phyloP scores from a whole-genome alignment of 2,888 invertebrate genomes.

The Torymus tubicola region DNA sequence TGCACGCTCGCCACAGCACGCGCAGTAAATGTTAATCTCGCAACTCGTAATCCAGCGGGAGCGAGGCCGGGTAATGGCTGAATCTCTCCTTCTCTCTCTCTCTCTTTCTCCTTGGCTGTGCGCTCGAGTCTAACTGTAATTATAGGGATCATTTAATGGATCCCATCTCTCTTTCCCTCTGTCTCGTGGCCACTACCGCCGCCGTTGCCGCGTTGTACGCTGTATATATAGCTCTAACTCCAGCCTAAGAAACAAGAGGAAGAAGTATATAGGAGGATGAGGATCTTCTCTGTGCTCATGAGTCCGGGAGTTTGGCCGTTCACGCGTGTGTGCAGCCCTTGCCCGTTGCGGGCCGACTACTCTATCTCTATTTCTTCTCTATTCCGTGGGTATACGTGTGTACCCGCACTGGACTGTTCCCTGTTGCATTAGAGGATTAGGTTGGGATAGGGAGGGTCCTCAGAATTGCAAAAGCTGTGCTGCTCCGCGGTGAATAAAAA shows the following conservation, averaged over 20 bases:
- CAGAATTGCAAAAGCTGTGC: no score
- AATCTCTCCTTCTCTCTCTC: slow-evolving; percentile 43
- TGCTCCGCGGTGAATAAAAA: no score
- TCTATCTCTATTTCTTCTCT: slow-evolving; percentile 9
- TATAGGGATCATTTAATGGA: slow-evolving; percentile 72
- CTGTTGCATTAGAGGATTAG: no score
- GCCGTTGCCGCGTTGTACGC: slow-evolving; percentile 38
- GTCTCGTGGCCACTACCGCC: slow-evolving; percentile 24
- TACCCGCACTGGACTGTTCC: not conserved
- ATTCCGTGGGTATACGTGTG: not conserved
- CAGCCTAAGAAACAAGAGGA: slow-evolving; percentile 14
- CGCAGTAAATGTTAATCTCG: slow-evolving; percentile 68
- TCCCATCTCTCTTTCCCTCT: slow-evolving; percentile 64
- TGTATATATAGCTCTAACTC: no score
- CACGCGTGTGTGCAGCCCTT: not conserved
- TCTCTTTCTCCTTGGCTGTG: slow-evolving; percentile 12
- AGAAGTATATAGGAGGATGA: slow-evolving; percentile 36
- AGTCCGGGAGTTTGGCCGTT: slow-evolving; percentile 50
- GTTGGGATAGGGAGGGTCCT: no score
- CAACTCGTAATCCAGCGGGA: slow-evolving; percentile 65
- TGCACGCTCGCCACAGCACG: slow-evolving; percentile 62
- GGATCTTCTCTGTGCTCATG: slow-evolving; percentile 12
- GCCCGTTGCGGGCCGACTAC: not conserved
- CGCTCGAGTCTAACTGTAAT: slow-evolving; percentile 69
- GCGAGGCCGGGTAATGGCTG: slow-evolving; percentile 62